Percentiles rank a stretch among this genome's conserved stretches.
phyloP scores from a whole-genome alignment of 2,797 vertebrate genomes.

The Acomys russatus region DNA sequence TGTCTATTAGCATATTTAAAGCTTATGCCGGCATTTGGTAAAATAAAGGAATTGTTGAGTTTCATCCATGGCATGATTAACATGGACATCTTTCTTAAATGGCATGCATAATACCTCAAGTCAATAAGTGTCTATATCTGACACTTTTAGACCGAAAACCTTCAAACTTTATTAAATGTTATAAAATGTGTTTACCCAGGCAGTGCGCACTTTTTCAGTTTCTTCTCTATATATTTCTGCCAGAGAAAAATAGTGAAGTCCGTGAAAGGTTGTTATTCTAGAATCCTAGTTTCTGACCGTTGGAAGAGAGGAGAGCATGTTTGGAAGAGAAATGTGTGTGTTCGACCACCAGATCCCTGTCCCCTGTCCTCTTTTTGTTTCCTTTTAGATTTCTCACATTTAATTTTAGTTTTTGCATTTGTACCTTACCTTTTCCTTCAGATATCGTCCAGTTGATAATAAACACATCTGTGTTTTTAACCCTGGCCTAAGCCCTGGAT shows the following conservation, averaged over 20 bases:
- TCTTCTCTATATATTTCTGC: not conserved
- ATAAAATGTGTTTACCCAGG: not conserved
- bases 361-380: not conserved
- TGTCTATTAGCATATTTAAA: constrained; percentile 43
- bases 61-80: constrained; percentile 23
- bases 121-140: not conserved
- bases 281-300: not conserved
- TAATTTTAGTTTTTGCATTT: constrained; percentile 1
- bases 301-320: not conserved
- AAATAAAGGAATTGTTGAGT: constrained; percentile 22
- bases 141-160: not conserved
- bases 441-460: not conserved
- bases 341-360: not conserved
- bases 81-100: constrained; percentile 46
- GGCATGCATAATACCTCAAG: not conserved
- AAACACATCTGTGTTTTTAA: not conserved
- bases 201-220: not conserved
- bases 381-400: not conserved
- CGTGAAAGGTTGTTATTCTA: not conserved
- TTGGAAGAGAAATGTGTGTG: not conserved
- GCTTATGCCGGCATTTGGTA: not conserved
- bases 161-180: not conserved
- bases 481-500: not conserved
- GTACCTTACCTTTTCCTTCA: not conserved
- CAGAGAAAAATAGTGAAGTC: constrained; percentile 3